Evolutionary conservation across 1,140 invertebrate genomes (phyloP).

Genomic region (Bombus soroeensis): DNA sequence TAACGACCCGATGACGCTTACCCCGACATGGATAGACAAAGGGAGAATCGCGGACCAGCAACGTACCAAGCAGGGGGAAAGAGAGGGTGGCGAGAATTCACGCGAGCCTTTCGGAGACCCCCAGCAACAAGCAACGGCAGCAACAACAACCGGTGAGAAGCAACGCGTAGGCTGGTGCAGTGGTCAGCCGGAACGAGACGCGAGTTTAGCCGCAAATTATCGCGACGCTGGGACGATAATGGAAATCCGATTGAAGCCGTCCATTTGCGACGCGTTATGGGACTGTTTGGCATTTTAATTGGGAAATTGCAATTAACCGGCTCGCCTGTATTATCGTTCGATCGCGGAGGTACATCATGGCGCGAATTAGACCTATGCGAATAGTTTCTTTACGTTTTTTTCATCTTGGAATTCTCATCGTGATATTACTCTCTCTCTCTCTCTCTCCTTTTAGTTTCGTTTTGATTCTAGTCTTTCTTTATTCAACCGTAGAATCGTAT

Average conservation of each 20-base stretch:
- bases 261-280: slow-evolving; percentile 69
- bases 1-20: slow-evolving; percentile 52
- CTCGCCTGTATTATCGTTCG: slow-evolving; percentile 61
- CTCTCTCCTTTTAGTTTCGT: too few relatives aligned
- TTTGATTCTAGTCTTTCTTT: too few relatives aligned
- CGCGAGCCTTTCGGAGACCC: slow-evolving; percentile 12
- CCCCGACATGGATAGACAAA: slow-evolving; percentile 39
- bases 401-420: too few relatives aligned
- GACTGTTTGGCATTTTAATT: slow-evolving; percentile 76
- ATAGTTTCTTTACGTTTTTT: not conserved
- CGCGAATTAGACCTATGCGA: not conserved
- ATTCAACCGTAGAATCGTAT: too few relatives aligned
- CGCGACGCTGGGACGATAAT: slow-evolving; percentile 73
- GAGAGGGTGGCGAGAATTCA: slow-evolving; percentile 5
- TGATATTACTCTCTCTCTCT: too few relatives aligned
- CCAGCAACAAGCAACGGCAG: slow-evolving; percentile 54
- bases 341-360: not conserved
- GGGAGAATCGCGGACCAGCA: slow-evolving; percentile 29
- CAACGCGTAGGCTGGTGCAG: not conserved
- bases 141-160: slow-evolving; percentile 43
- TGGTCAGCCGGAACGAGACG: slow-evolving; percentile 53
- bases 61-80: not conserved
- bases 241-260: slow-evolving; percentile 76
- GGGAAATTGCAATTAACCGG: slow-evolving; percentile 76
- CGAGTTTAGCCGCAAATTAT: slow-evolving; percentile 76